Evolutionary conservation across 2,888 invertebrate species (phyloP).

Genomic region (Pelosia muscerda): DNA sequence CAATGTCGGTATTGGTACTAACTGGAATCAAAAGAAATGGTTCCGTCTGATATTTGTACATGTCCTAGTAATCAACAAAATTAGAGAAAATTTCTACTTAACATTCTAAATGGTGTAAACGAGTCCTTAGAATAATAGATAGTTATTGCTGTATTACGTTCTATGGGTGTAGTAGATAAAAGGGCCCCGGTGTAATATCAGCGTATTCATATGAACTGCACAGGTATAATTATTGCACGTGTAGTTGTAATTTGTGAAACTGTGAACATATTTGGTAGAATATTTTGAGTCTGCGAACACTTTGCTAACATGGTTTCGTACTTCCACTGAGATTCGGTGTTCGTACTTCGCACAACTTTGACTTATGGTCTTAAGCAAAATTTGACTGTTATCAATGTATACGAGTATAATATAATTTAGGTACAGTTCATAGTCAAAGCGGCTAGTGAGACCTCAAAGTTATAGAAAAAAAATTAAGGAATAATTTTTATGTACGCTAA

Average conservation of each 20-base stretch:
- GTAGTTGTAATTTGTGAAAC: conserved; percentile 42
- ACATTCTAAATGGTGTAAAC: conserved; percentile 38
- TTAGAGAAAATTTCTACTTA: conserved; percentile 38
- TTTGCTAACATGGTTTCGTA: conserved; percentile 14
- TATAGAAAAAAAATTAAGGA: neutral
- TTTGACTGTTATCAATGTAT: neutral
- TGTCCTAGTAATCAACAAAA: conserved; percentile 38
- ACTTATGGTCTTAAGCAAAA: neutral
- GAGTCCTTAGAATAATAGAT: conserved; percentile 48
- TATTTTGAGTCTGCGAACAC: conserved; percentile 23
- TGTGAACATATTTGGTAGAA: conserved; percentile 30
- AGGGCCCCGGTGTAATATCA: conserved; percentile 31
- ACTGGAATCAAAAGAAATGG: conserved; percentile 38
- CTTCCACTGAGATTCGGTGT: neutral
- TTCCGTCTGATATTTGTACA: conserved; percentile 44
- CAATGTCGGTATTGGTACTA: conserved; percentile 33
- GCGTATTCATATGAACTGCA: conserved; percentile 30
- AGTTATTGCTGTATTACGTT: conserved; percentile 34
- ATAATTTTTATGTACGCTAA: neutral
- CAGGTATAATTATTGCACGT: conserved; percentile 31
- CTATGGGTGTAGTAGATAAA: conserved; percentile 22
- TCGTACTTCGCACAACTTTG: neutral
- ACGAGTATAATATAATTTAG: no score
- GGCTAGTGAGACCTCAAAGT: neutral
- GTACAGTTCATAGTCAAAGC: neutral